Percentiles rank a stretch among this genome's conserved stretches.
These are phyloP conservation scores for Sebastes fasciatus DNA, from an alignment of 2,113 vertebrate genomes.

Conservation along the genomic window DNA sequence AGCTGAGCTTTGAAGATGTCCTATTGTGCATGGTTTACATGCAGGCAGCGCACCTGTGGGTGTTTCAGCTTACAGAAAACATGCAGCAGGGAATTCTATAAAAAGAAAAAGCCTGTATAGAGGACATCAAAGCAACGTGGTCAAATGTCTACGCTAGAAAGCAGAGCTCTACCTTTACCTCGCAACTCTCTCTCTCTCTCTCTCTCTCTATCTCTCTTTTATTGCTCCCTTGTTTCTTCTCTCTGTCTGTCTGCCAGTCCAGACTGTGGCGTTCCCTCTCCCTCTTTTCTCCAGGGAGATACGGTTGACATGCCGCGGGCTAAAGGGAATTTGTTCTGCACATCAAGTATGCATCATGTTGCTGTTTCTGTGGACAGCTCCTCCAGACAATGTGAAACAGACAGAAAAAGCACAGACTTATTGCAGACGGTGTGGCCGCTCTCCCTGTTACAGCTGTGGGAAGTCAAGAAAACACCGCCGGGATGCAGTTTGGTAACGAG, in stretches of 20 bases:
- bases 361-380: conserved; percentile 42
- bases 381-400: conserved; percentile 23
- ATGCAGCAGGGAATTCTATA: conserved; percentile 47
- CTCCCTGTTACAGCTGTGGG: background rate
- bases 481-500: background rate
- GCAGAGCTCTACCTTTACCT: conserved; percentile 29
- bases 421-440: background rate
- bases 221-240: conserved; percentile 43
- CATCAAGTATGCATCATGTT: conserved; percentile 65
- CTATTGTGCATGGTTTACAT: conserved; percentile 45
- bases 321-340: conserved; percentile 70
- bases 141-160: conserved; percentile 66
- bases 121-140: conserved; percentile 69
- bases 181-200: conserved; percentile 25
- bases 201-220: conserved; percentile 12
- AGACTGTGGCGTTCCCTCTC: conserved; percentile 32
- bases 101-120: conserved; percentile 26
- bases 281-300: conserved; percentile 53
- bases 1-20: conserved; percentile 56
- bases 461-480: background rate
- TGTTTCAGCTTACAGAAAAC: conserved; percentile 48
- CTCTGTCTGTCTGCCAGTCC: conserved; percentile 53
- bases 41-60: conserved; percentile 57
- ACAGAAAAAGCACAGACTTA: background rate
- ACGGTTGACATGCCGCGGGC: conserved; percentile 56